A percentile compares a stretch with the other conserved stretches of the same genome.
Evolutionary conservation across 2,113 vertebrate genomes (phyloP).

Genomic region (Apus apus): DNA sequence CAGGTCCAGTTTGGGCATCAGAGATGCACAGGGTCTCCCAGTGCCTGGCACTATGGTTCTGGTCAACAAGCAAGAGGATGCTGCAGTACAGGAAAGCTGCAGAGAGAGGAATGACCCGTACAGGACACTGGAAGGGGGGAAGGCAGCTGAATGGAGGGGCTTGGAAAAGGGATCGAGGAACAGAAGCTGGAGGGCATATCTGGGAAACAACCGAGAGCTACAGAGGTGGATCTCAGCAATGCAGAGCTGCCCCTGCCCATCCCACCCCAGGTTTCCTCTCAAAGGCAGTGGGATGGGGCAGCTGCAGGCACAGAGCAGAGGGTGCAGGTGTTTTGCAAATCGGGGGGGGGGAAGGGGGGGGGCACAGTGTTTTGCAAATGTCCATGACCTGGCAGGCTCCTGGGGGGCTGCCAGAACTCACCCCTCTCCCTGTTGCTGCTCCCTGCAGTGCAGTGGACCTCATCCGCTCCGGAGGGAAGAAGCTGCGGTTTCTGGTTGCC

Average conservation of each 20-base stretch:
- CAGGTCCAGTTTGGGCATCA: background rate
- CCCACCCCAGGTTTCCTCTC: background rate
- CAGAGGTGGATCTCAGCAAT: background rate
- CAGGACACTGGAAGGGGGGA: background rate
- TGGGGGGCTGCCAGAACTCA: background rate
- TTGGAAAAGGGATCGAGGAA: background rate
- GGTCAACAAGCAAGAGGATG: background rate
- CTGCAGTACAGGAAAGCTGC: accelerated
- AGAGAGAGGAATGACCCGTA: background rate
- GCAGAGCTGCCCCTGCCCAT: background rate
- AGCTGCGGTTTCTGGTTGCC: conserved; percentile 90
- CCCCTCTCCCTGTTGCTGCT: background rate
- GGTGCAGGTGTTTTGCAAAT: background rate
- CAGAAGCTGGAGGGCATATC: background rate
- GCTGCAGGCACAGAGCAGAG: background rate
- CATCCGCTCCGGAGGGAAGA: conserved; percentile 90
- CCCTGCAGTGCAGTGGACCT: conserved; percentile 88
- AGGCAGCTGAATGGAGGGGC: background rate
- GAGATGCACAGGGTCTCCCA: background rate
- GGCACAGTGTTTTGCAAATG: background rate
- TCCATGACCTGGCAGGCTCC: background rate
- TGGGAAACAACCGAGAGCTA: background rate
- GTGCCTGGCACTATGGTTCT: background rate
- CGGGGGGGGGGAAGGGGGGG: no score
- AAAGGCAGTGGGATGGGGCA: background rate